Conservation (phyloP, 1,140 invertebrate species). For the Orius insidiosus region DNA sequence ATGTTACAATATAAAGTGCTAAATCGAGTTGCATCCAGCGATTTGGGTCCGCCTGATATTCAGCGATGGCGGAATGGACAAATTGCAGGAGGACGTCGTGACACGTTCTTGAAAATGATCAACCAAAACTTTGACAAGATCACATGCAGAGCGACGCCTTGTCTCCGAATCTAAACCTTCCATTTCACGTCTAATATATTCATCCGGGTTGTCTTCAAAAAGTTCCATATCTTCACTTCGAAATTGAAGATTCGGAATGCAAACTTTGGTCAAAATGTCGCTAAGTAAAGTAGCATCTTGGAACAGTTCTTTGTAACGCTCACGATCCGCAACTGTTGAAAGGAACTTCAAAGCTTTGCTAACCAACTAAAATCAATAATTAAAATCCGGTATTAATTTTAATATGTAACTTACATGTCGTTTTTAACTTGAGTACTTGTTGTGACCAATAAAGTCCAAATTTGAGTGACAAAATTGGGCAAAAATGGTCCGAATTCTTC, state of each 20-base stretch:
- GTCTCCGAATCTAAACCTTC: constrained; percentile 98
- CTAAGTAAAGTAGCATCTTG: constrained; percentile 70
- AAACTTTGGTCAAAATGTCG: constrained; percentile 91
- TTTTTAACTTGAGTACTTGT: constrained; percentile 78
- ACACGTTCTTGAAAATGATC: constrained; percentile 82
- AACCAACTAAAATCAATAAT: constrained; percentile 48
- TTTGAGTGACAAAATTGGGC: constrained; percentile 73
- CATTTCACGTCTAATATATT: constrained; percentile 92
- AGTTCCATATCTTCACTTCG: constrained; percentile 83
- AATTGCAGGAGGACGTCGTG: constrained; percentile 81
- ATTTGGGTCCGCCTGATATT: constrained; percentile 19
- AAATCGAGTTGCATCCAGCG: constrained; percentile 86
- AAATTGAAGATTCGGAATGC: constrained; percentile 96
- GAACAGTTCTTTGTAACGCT: constrained; percentile 75
- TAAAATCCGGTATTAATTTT: too few species aligned
- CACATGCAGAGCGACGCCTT: constrained; percentile 81
- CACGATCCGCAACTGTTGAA: constrained; percentile 79
- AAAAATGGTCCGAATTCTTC: constrained; percentile 87
- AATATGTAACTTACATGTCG: constrained; percentile 50
- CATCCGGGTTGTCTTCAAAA: constrained; percentile 95
- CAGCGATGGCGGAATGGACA: constrained; percentile 32
- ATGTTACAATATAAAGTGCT: constrained; percentile 89
- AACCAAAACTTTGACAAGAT: constrained; percentile 80
- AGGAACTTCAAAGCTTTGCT: constrained; percentile 92
- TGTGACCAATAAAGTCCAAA: constrained; percentile 77